phyloP scores from a whole-genome alignment of 1,140 invertebrate species.

The Bathynomus jamesi region DNA sequence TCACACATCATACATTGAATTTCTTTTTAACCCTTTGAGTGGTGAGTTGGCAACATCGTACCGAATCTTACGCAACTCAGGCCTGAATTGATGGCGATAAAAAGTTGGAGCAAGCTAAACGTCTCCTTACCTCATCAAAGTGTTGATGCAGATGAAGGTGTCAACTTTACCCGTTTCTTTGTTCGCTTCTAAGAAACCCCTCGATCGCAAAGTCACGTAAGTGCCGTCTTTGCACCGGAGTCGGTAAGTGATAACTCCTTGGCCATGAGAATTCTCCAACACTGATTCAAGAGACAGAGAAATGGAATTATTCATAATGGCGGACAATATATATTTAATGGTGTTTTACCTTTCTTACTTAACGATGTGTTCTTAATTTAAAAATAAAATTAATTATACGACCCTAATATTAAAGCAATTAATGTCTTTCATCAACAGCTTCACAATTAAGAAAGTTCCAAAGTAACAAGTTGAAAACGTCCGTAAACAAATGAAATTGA shows the following conservation, averaged over 20 bases:
- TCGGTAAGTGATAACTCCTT: slow-evolving; percentile 70
- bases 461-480: too few species aligned
- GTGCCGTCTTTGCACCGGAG: slow-evolving; percentile 65
- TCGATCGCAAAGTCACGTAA: slow-evolving; percentile 69
- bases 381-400: too few species aligned
- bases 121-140: slow-evolving; percentile 61
- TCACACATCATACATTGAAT: too few species aligned
- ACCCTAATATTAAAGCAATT: too few species aligned
- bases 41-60: too few species aligned
- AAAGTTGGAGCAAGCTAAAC: too few species aligned
- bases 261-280: slow-evolving; percentile 64
- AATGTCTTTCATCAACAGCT: too few species aligned
- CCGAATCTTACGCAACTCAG: too few species aligned
- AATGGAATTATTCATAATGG: background rate
- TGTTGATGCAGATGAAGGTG: slow-evolving; percentile 76
- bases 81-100: too few species aligned
- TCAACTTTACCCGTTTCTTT: slow-evolving; percentile 59
- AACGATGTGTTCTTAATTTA: background rate
- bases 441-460: too few species aligned
- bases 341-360: background rate
- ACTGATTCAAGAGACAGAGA: slow-evolving; percentile 53
- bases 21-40: too few species aligned
- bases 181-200: slow-evolving; percentile 68
- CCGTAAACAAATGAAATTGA: too few species aligned
- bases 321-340: background rate